Base-by-base conservation (phyloP, 2,888 invertebrate species). In the Cheilosia pagana region DNA sequence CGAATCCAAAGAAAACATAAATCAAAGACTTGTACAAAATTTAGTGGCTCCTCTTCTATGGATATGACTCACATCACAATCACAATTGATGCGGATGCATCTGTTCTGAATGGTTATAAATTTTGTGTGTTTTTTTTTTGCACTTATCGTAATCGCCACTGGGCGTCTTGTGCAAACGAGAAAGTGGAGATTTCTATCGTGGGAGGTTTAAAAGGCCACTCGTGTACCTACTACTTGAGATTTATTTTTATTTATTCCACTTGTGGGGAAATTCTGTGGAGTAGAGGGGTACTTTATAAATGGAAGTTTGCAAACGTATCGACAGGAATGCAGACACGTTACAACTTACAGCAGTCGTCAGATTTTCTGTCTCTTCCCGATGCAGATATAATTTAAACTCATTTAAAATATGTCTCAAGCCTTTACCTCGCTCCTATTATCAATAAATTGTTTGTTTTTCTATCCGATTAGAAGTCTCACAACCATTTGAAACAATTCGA, bases 21-120 rank as follows among this genome's bases (percentile, higher is more conserved):
- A 82, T 82, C 82, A 77, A 77, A 74, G 74, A 59, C 63, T 65
- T 39, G 12, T 31, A 55, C 57, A 52, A 39, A 62, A 63, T 50
- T 67, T 52, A 14, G 43, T 62, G 19, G 25, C 25, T 23, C 48
- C 39, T 31, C 39, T 39, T 7, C 14, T 28, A 6, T 21, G 45
- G 10, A 60, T 14, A 23, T 67, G 76, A 77, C 59, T 77, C 77
- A 77, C 52, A 57, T 35, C 12, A 35, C 35, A 35, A 35, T 35
- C 12, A 62, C 23, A 63, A 67, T 35, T 45, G 52, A 68, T 77
- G 77, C 65, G 41, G 65, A 60, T 76, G 67, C 53, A 68, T 76
- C 25, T 68, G 43, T 41, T 41, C 23, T 25, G 19, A 35, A 21
- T 52, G 68, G 16, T 60, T 31, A 52, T 59, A 50, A 52, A 67